Evolutionary conservation across 2,888 invertebrate genomes (phyloP).

Genomic region (Lysandra bellargus): DNA sequence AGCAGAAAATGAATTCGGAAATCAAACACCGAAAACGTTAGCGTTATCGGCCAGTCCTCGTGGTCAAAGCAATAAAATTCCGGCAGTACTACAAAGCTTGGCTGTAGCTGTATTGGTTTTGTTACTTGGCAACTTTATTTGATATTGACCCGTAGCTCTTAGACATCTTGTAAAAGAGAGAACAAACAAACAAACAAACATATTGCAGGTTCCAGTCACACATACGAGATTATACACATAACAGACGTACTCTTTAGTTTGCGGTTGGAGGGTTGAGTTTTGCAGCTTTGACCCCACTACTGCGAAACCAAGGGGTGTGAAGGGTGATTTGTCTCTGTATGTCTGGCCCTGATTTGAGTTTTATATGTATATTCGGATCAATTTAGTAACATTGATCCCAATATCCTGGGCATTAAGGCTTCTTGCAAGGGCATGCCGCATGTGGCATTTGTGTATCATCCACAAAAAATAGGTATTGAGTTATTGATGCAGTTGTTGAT

Average conservation of each 20-base stretch:
- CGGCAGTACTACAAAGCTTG: background rate
- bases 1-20: too few species aligned
- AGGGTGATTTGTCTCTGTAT: too few species aligned
- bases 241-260: background rate
- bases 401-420: too few species aligned
- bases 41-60: background rate
- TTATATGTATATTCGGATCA: too few species aligned
- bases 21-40: too few species aligned
- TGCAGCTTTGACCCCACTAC: background rate
- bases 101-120: slow-evolving; percentile 9
- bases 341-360: too few species aligned
- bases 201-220: background rate
- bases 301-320: too few species aligned
- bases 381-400: too few species aligned
- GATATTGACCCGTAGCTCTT: slow-evolving; percentile 26
- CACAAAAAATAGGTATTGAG: too few species aligned
- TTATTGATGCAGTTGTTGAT: too few species aligned
- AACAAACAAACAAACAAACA: slow-evolving; percentile 28
- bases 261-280: background rate
- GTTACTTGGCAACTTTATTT: slow-evolving; percentile 23
- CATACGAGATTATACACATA: background rate
- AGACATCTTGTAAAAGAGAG: slow-evolving; percentile 18
- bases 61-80: background rate
- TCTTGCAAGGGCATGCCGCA: too few species aligned
- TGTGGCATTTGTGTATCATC: too few species aligned